A percentile compares a stretch with the other conserved stretches of the same genome.
Evolutionary conservation across 2,113 vertebrate genomes (phyloP).

Genomic region (Ornithorhynchus anatinus): DNA sequence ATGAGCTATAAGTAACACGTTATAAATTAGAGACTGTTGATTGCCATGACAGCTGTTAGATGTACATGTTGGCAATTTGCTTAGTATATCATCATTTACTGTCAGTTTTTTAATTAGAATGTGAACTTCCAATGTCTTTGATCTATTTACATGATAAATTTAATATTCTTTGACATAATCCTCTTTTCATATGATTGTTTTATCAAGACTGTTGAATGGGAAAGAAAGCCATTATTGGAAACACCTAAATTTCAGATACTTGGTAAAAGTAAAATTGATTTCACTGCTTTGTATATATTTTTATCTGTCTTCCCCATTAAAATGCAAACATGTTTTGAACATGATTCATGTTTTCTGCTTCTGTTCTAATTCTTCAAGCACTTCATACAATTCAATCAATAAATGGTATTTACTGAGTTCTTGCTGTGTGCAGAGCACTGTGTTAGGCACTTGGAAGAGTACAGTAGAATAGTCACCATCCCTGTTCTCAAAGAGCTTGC

Average conservation of each 20-base stretch:
- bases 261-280: too few relatives aligned
- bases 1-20: conserved; percentile 41
- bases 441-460: too few relatives aligned
- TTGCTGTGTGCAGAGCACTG: too few relatives aligned
- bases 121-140: conserved; percentile 61
- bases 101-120: conserved; percentile 61
- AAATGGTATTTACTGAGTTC: too few relatives aligned
- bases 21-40: conserved; percentile 42
- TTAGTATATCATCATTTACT: conserved; percentile 63
- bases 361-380: background rate
- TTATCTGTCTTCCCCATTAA: too few relatives aligned
- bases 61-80: conserved; percentile 54
- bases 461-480: too few relatives aligned
- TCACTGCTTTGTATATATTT: too few relatives aligned
- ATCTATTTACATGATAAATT: conserved; percentile 65
- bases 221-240: background rate
- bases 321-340: too few relatives aligned
- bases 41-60: conserved; percentile 56
- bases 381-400: too few relatives aligned
- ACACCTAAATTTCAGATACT: conserved; percentile 20
- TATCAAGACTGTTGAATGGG: background rate
- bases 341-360: too few relatives aligned
- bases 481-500: too few relatives aligned
- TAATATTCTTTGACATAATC: conserved; percentile 54
- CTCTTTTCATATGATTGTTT: conserved; percentile 45